These are phyloP conservation scores for Spizaetus ornatus DNA, from an alignment of 2,113 vertebrate species.

Conservation along the genomic window DNA sequence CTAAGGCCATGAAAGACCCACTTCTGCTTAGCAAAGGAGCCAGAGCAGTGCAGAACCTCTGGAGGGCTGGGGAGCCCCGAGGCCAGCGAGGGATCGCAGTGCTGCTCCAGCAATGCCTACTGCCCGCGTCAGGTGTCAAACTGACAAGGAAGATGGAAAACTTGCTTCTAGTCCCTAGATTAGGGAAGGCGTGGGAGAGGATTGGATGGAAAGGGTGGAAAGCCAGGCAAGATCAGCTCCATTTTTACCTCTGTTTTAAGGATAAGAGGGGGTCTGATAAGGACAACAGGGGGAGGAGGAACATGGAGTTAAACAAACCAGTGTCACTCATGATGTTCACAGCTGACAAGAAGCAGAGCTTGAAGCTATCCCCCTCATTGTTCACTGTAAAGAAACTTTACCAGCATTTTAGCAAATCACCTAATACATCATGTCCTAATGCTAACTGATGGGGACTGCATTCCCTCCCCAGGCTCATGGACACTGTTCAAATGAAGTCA, in stretches of 20 bases:
- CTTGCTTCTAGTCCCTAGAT: background rate
- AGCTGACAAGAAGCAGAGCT: slow-evolving; percentile 67
- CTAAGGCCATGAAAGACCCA: background rate
- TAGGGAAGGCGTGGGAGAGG: background rate
- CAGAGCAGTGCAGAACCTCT: background rate
- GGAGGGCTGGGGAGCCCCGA: background rate
- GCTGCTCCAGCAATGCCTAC: background rate
- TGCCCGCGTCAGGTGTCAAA: background rate
- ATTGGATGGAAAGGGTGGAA: background rate
- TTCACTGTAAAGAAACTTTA: background rate
- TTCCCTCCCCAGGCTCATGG: background rate
- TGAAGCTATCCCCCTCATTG: background rate
- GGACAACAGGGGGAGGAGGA: background rate
- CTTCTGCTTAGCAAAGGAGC: background rate
- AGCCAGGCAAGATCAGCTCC: background rate
- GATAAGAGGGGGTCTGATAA: slow-evolving; percentile 56
- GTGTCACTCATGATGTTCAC: background rate
- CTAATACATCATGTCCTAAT: background rate
- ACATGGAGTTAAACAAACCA: slow-evolving; percentile 45
- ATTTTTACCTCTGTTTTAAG: slow-evolving; percentile 7
- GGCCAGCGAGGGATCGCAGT: rapidly evolving
- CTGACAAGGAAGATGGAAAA: background rate
- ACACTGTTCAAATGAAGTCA: background rate
- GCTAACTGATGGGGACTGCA: background rate
- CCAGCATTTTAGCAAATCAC: slow-evolving; percentile 12